Percentiles rank a stretch among this genome's conserved stretches.
These are phyloP conservation scores for Lochmaea crataegi DNA, from an alignment of 2,888 invertebrate genomes.

Conservation along the genomic window DNA sequence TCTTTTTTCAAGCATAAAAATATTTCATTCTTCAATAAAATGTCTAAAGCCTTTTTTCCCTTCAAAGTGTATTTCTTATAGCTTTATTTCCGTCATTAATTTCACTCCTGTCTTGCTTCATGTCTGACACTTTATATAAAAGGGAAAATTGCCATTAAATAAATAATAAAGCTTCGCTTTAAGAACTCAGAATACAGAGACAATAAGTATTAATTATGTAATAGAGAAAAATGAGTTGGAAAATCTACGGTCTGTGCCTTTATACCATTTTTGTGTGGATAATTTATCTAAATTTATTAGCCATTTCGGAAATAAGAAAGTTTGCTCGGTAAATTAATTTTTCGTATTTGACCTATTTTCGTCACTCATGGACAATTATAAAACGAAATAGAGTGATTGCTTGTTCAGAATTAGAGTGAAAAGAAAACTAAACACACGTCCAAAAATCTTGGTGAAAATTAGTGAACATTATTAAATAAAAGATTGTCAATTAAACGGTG, in stretches of 20 bases:
- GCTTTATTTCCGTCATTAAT: slow-evolving; percentile 18
- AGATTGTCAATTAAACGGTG: no score
- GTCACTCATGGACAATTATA: not conserved
- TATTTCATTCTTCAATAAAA: slow-evolving; percentile 3
- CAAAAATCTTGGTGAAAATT: no score
- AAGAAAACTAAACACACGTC: not conserved
- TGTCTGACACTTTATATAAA: slow-evolving; percentile 20
- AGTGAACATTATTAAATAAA: no score
- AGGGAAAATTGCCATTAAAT: slow-evolving; percentile 23
- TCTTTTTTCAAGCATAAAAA: not conserved
- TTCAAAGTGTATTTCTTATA: not conserved
- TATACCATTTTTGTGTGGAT: slow-evolving; percentile 3
- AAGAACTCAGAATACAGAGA: slow-evolving; percentile 8
- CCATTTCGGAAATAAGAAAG: not conserved
- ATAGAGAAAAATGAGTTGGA: slow-evolving; percentile 17
- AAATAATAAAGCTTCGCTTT: slow-evolving; percentile 26
- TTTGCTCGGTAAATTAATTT: not conserved
- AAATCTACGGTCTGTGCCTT: slow-evolving; percentile 1
- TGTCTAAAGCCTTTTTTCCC: not conserved
- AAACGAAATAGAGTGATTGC: not conserved
- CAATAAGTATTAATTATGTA: slow-evolving; percentile 23
- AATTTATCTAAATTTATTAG: slow-evolving; percentile 8
- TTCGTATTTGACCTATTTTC: not conserved
- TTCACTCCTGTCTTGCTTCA: slow-evolving; percentile 7
- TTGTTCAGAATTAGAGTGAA: not conserved